A percentile compares a stretch with the other conserved stretches of the same genome.
Evolutionary conservation across 2,888 invertebrate genomes (phyloP).

Genomic region (Petrolisthes cinctipes): DNA sequence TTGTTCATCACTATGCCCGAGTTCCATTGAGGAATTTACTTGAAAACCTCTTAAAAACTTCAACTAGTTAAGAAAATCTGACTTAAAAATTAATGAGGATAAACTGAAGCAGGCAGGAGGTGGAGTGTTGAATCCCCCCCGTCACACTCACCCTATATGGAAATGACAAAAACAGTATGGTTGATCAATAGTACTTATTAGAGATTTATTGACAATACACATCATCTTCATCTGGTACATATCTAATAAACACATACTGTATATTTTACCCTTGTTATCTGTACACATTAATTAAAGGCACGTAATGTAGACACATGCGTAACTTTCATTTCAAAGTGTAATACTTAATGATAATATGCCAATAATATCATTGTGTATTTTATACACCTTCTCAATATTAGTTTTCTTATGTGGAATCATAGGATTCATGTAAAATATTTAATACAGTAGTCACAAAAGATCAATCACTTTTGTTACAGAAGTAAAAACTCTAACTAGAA

Average conservation of each 20-base stretch:
- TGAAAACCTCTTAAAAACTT: too few species aligned
- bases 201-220: slow-evolving; percentile 44
- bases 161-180: background rate
- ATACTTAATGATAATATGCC: background rate
- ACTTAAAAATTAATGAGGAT: background rate
- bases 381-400: background rate
- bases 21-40: too few species aligned
- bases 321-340: slow-evolving; percentile 16
- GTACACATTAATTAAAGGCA: slow-evolving; percentile 41
- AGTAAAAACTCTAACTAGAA: slow-evolving; percentile 11
- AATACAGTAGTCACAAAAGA: background rate
- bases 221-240: slow-evolving; percentile 28
- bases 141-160: background rate
- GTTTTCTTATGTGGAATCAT: background rate
- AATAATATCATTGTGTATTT: background rate
- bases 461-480: background rate
- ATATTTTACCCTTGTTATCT: slow-evolving; percentile 23
- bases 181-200: slow-evolving; percentile 12
- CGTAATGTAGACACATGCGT: slow-evolving; percentile 40
- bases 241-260: slow-evolving; percentile 30
- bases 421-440: background rate
- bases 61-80: too few species aligned
- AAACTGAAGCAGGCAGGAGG: too few species aligned
- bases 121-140: too few species aligned
- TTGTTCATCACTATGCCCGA: too few species aligned